Base-by-base conservation (phyloP, 2,113 vertebrate species). In the Hyperopisus bebe region DNA sequence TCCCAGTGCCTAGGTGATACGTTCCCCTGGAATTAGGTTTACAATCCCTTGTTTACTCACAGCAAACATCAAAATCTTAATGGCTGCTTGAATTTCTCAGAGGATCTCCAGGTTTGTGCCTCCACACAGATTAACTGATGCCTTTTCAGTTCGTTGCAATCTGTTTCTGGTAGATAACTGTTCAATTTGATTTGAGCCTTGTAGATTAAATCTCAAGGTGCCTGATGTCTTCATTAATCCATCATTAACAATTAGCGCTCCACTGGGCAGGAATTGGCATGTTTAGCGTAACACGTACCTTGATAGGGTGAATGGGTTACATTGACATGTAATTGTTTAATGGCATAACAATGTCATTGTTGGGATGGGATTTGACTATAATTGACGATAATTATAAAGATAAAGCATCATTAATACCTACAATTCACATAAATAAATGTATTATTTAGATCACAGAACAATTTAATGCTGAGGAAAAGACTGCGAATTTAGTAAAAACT, bases 1-100 rank as follows among this genome's bases (percentile, higher is more conserved):
- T 15, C n/a, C 85, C 80, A 53, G 70, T 47, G 17, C 70, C 35
- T 58, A 58, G 85, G 89, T 90, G 89, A 31, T n/a, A 88, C 44
- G 7, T 82, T 88, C 84, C 46, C 55, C 53, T 62, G 53, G 24
- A 42, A 31, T 84, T 44, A 47, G 31, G 19, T 66, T 27, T 31
- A 10, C 39, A 15, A 47, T 66, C 39, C 13, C 13, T 55, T 4
- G 51, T 35, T 86, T 89, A 42, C 53, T 66, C 51, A 8, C 51
- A 66, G 44, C 47, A 89, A 51, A 89, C 62, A 89, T 70, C 77
- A 58, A 83, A 51, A 44, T 58, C 77, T 46, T 53, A 46, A 42
- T 21, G 80, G 58, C n/a, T 13, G 17, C 89, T 48, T 55, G 53
- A 86, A 66, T 74, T 39, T 44, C n/a, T 86, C 39, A 31, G 44